Evolutionary conservation across 2,797 vertebrate genomes (phyloP).

Genomic region (Mus caroli): DNA sequence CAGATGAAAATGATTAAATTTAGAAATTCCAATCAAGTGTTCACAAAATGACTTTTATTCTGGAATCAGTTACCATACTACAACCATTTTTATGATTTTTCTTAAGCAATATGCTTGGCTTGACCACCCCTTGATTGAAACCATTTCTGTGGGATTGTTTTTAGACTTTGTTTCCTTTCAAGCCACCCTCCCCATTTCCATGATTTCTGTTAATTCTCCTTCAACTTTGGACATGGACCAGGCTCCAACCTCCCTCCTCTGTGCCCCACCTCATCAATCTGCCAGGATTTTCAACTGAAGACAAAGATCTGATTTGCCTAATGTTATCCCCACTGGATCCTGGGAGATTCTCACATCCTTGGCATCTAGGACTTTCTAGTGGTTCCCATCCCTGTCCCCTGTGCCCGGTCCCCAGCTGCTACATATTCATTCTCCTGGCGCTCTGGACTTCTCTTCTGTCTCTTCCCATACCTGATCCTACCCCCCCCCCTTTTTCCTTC

Average conservation of each 20-base stretch:
- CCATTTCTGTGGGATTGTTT: neutral
- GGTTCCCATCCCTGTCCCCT: too few species aligned
- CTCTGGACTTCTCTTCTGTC: too few species aligned
- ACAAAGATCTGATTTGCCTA: neutral
- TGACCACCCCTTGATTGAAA: neutral
- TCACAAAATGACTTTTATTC: constrained; percentile 71
- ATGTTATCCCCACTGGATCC: neutral
- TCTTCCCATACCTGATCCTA: too few species aligned
- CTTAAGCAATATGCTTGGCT: constrained; percentile 25
- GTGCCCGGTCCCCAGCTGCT: too few species aligned
- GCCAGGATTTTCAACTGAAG: neutral
- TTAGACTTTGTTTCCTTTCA: constrained; percentile 21
- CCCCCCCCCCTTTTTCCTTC: too few species aligned
- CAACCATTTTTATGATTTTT: constrained; percentile 54
- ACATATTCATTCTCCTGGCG: too few species aligned
- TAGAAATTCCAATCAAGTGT: constrained; percentile 69
- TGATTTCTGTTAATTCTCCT: neutral
- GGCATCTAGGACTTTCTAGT: neutral
- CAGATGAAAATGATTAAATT: constrained; percentile 76
- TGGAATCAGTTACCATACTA: constrained; percentile 46
- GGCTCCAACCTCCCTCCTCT: neutral
- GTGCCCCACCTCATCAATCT: neutral
- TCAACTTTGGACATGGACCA: neutral
- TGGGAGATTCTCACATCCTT: neutral
- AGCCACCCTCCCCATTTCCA: neutral